Conservation (phyloP, 2,888 invertebrate species). For the Drosophila atripex region DNA sequence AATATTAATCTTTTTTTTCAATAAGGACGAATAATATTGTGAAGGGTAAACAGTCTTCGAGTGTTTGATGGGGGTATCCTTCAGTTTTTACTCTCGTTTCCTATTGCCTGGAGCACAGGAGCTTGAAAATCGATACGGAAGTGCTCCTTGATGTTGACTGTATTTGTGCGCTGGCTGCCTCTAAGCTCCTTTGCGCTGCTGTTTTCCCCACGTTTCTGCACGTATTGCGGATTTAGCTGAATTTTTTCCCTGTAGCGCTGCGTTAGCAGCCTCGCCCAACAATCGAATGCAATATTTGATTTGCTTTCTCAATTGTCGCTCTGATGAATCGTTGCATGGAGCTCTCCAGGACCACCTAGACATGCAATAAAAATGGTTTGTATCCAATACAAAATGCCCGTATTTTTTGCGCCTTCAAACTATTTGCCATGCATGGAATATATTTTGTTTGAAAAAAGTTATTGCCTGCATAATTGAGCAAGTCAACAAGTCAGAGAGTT, state of each 20-base stretch:
- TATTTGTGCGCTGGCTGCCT: conserved; percentile 19
- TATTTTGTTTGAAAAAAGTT: conserved; percentile 54
- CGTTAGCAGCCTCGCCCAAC: conserved; percentile 36
- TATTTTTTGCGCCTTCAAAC: conserved; percentile 10
- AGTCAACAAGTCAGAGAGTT: conserved; percentile 37
- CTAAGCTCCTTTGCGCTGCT: conserved; percentile 45
- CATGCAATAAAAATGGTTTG: conserved; percentile 30
- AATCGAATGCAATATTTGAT: conserved; percentile 71
- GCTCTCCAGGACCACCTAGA: conserved; percentile 20
- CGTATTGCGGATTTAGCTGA: conserved; percentile 26
- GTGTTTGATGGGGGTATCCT: not conserved
- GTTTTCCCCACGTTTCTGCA: conserved; percentile 42
- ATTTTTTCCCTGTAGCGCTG: conserved; percentile 14
- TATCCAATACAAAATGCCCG: conserved; percentile 19
- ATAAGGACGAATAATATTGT: not conserved
- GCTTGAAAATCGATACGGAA: conserved; percentile 46
- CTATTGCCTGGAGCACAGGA: conserved; percentile 29
- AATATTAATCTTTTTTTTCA: no score
- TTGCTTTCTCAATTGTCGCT: conserved; percentile 59
- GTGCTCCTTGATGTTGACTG: conserved; percentile 29
- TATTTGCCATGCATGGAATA: conserved; percentile 74
- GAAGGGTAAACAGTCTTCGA: conserved; percentile 22
- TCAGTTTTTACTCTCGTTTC: conserved; percentile 5
- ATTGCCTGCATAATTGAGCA: conserved; percentile 51
- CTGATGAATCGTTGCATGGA: conserved; percentile 51